These are phyloP conservation scores for Acanthacorydalis orientalis DNA, from an alignment of 2,888 invertebrate species.

Conservation along the genomic window DNA sequence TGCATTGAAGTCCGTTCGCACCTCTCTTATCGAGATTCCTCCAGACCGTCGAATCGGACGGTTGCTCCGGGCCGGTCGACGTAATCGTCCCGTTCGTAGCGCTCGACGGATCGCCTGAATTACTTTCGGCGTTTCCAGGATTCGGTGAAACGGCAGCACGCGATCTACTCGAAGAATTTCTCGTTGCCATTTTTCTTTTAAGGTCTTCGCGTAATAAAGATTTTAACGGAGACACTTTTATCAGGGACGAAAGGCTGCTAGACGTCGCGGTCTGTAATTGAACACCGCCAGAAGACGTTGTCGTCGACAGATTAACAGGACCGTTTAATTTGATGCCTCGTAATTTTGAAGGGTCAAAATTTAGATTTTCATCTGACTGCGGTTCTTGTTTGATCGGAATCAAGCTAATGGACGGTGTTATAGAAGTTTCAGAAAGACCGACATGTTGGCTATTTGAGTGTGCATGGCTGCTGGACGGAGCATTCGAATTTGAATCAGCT, in stretches of 20 bases:
- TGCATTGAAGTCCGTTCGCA: conserved; percentile 52
- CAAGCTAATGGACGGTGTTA: conserved; percentile 71
- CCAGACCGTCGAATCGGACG: conserved; percentile 25
- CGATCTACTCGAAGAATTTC: conserved; percentile 34
- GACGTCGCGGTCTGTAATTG: conserved; percentile 38
- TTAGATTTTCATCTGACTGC: conserved; percentile 26
- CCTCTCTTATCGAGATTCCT: conserved; percentile 31
- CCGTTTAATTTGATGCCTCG: conserved; percentile 21
- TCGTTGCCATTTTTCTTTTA: conserved; percentile 59
- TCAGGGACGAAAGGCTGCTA: conserved; percentile 57
- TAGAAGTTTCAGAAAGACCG: conserved; percentile 30
- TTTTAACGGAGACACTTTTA: conserved; percentile 72
- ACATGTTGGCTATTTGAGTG: conserved; percentile 24
- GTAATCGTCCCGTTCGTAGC: conserved; percentile 46
- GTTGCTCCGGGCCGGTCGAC: conserved; percentile 49
- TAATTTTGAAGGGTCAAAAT: conserved; percentile 20
- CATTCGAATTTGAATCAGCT: conserved; percentile 57
- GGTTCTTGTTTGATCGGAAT: conserved; percentile 69
- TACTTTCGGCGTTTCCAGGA: conserved; percentile 24
- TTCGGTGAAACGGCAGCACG: conserved; percentile 25
- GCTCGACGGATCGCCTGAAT: conserved; percentile 27
- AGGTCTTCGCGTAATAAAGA: conserved; percentile 70
- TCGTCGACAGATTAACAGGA: conserved; percentile 22
- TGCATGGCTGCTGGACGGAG: conserved; percentile 51
- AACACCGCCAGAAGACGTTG: conserved; percentile 20